phyloP scores from a whole-genome alignment of 2,797 vertebrate genomes.

The Gila robusta region DNA sequence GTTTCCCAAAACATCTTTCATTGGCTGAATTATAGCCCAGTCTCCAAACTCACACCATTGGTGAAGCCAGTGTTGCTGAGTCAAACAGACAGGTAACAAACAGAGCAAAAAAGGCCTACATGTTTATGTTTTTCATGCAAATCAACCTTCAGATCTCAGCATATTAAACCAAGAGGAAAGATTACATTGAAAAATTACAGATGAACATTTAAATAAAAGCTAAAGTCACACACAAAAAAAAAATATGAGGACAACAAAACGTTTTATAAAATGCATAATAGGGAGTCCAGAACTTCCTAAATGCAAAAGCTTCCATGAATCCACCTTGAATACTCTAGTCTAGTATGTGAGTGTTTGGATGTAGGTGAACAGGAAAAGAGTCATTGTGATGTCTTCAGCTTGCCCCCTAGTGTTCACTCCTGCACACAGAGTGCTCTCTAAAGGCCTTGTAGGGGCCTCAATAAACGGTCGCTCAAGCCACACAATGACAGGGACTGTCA shows the following conservation, averaged over 20 bases:
- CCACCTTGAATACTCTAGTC: not conserved
- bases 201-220: not conserved
- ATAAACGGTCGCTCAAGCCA: conserved; percentile 41
- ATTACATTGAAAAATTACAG: not conserved
- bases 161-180: not conserved
- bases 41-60: not conserved
- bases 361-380: conserved; percentile 27
- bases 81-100: not conserved
- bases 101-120: not conserved
- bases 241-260: not conserved
- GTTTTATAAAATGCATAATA: not conserved
- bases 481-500: conserved; percentile 15
- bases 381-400: conserved; percentile 58
- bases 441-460: conserved; percentile 32
- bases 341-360: not conserved
- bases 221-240: not conserved
- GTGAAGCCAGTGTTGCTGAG: not conserved
- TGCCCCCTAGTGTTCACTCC: conserved; percentile 62
- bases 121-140: not conserved
- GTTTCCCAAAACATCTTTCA: conserved; percentile 4
- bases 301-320: not conserved
- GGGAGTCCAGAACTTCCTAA: not conserved
- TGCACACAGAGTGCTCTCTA: conserved; percentile 7
- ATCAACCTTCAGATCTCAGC: not conserved
- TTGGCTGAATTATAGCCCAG: not conserved